phyloP scores from a whole-genome alignment of 2,113 vertebrate species.

The Brachypteracias leptosomus region DNA sequence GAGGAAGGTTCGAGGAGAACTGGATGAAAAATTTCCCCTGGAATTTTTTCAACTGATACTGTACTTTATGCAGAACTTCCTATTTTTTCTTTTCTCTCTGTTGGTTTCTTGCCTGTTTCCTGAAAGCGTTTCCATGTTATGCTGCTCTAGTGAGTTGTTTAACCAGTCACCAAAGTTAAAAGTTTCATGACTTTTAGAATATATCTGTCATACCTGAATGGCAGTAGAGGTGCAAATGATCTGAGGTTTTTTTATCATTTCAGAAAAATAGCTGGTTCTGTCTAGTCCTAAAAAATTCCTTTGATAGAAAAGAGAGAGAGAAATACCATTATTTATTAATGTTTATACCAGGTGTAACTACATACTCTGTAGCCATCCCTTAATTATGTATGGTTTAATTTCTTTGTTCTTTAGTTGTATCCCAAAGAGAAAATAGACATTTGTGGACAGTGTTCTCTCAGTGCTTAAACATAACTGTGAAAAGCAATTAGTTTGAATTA shows the following conservation, averaged over 20 bases:
- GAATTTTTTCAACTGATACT: neutral
- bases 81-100: neutral
- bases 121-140: neutral
- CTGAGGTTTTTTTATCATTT: neutral
- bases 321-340: neutral
- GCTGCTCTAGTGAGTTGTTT: neutral
- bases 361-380: neutral
- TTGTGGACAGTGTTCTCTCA: neutral
- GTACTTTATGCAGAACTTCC: neutral
- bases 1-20: neutral
- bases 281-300: neutral
- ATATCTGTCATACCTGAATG: neutral
- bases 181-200: neutral
- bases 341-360: neutral
- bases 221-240: neutral
- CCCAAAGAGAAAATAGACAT: neutral
- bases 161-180: neutral
- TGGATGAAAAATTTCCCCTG: neutral
- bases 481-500: conserved; percentile 4
- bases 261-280: neutral
- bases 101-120: neutral
- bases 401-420: neutral
- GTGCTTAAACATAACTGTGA: neutral
- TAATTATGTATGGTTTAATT: neutral
- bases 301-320: neutral